Evolutionary conservation across 2,113 vertebrate genomes (phyloP).

Genomic region (Laticauda laticaudata): DNA sequence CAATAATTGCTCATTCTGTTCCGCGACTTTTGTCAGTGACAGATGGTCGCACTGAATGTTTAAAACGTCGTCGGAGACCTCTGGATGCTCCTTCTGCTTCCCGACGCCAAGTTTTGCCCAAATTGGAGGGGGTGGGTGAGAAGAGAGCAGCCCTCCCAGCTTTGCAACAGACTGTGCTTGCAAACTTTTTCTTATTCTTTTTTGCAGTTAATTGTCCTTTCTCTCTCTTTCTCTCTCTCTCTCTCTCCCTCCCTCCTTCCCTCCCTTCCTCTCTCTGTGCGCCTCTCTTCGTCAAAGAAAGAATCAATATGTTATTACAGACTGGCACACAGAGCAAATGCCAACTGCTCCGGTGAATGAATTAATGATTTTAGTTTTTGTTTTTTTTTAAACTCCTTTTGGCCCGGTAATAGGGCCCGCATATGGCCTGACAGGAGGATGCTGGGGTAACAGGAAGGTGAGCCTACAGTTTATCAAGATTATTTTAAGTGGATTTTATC

Average conservation of each 20-base stretch:
- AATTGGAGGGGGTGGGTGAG: constrained; percentile 38
- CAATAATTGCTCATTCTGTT: constrained; percentile 72
- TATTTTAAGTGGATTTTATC: background rate
- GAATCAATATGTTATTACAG: constrained; percentile 75
- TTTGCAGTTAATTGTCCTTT: constrained; percentile 3
- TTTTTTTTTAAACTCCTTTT: constrained; percentile 69
- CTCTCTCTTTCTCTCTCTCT: too few relatives aligned
- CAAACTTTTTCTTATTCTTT: constrained; percentile 15
- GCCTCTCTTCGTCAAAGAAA: constrained; percentile 46
- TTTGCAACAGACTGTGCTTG: constrained; percentile 7
- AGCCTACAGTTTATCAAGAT: background rate
- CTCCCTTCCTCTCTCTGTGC: background rate
- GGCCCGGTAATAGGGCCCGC: constrained; percentile 64
- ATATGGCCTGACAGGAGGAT: constrained; percentile 73
- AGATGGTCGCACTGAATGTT: constrained; percentile 74
- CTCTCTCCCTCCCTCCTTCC: fast-evolving
- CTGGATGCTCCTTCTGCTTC: constrained; percentile 47
- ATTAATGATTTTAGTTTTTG: constrained; percentile 66
- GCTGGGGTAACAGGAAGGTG: constrained; percentile 53
- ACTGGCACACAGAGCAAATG: constrained; percentile 64
- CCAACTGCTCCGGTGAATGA: constrained; percentile 73
- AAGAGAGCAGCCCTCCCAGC: background rate
- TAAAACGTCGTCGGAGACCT: constrained; percentile 66
- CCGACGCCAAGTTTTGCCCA: constrained; percentile 58
- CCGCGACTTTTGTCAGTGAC: constrained; percentile 55